These are phyloP conservation scores for Goniozus legneri DNA, from an alignment of 1,140 invertebrate species.

Conservation along the genomic window DNA sequence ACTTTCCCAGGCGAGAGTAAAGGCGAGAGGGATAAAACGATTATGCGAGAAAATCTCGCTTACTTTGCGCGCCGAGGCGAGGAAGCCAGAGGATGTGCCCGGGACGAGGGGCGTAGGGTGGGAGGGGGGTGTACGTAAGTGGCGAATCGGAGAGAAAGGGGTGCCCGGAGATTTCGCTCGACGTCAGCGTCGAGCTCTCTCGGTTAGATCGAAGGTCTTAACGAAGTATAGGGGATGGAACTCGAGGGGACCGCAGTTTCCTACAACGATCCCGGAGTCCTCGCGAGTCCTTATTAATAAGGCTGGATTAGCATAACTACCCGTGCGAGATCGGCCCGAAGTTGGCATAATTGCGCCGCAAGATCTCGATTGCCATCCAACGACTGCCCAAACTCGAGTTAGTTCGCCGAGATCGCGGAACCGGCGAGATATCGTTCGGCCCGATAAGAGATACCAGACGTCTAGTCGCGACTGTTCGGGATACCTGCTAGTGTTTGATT, in stretches of 20 bases:
- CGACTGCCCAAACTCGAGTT: too few relatives aligned
- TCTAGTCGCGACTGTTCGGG: too few relatives aligned
- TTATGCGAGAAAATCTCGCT: conserved; percentile 40
- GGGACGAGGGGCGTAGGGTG: not conserved
- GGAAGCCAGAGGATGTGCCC: conserved; percentile 15
- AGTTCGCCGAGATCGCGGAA: too few relatives aligned
- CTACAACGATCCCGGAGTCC: conserved; percentile 32
- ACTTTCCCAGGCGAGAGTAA: conserved; percentile 24
- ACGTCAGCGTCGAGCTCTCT: too few relatives aligned
- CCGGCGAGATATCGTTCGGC: too few relatives aligned
- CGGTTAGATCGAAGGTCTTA: conserved; percentile 31
- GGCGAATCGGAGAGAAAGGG: conserved; percentile 5
- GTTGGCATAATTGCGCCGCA: conserved; percentile 32
- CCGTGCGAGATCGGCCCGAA: conserved; percentile 25
- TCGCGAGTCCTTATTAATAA: conserved; percentile 44
- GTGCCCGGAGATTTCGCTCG: not conserved
- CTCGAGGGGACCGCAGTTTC: conserved; percentile 29
- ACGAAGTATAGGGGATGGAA: conserved; percentile 39
- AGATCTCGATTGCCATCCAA: conserved; percentile 29
- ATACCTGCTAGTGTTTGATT: too few relatives aligned
- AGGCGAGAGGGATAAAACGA: conserved; percentile 35
- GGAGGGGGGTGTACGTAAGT: not conserved
- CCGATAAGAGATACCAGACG: too few relatives aligned
- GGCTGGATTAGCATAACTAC: conserved; percentile 44
- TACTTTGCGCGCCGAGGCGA: conserved; percentile 18